Percentiles rank a stretch among this genome's conserved stretches.
phyloP scores from a whole-genome alignment of 2,888 invertebrate genomes.

The Thereva nobilitata region DNA sequence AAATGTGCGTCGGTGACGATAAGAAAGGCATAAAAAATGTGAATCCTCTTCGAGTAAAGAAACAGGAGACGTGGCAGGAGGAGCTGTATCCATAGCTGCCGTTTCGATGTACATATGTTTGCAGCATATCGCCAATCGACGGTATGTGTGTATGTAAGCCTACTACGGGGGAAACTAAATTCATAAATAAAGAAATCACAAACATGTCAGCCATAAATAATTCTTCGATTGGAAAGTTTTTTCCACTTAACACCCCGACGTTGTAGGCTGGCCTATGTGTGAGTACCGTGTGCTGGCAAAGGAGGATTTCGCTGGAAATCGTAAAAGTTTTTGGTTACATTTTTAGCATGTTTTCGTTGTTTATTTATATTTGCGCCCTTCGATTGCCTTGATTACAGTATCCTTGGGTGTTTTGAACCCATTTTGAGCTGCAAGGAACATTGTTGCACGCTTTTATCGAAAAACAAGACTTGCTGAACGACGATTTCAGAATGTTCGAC shows the following conservation, averaged over 20 bases:
- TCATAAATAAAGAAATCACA: slow-evolving; percentile 38
- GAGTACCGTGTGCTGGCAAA: no score
- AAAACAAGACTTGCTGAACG: no score
- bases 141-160: neutral
- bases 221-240: slow-evolving; percentile 33
- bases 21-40: slow-evolving; percentile 27
- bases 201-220: slow-evolving; percentile 32
- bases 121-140: no score
- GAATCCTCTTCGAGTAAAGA: slow-evolving; percentile 15
- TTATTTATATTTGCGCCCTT: no score
- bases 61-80: slow-evolving; percentile 11
- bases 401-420: no score
- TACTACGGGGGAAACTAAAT: slow-evolving; percentile 20
- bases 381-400: no score
- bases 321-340: neutral
- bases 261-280: slow-evolving; percentile 1
- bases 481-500: no score
- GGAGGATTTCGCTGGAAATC: no score
- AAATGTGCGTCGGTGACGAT: slow-evolving; percentile 24
- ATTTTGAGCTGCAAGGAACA: no score
- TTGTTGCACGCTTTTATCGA: no score
- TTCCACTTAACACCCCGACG: slow-evolving; percentile 22
- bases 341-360: neutral
- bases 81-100: neutral
- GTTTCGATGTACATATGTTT: neutral